phyloP scores from a whole-genome alignment of 2,113 vertebrate genomes.

The Bos taurus region DNA sequence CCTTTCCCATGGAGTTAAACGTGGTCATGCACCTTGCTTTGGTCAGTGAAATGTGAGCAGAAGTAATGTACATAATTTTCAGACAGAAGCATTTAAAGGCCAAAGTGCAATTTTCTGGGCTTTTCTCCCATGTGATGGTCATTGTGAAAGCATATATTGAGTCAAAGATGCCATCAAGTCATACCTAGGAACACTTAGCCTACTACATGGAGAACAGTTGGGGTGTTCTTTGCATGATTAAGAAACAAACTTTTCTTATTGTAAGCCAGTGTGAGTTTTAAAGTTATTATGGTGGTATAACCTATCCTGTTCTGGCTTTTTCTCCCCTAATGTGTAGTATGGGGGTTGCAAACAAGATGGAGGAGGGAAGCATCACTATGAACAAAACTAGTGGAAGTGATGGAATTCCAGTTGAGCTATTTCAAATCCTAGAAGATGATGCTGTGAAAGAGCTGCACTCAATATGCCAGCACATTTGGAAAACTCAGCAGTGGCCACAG shows the following conservation, averaged over 20 bases:
- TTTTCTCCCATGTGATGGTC: not conserved
- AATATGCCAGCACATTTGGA: not conserved
- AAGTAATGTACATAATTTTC: not conserved
- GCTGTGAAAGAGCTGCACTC: not conserved
- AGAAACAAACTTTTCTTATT: not conserved
- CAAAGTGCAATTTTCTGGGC: not conserved
- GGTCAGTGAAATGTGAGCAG: not conserved
- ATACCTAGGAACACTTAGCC: not conserved
- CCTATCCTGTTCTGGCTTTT: not conserved
- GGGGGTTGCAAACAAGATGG: not conserved
- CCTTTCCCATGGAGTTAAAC: not conserved
- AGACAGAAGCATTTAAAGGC: not conserved
- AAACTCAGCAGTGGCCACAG: not conserved
- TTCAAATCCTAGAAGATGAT: not conserved
- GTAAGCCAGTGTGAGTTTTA: not conserved
- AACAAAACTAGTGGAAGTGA: not conserved
- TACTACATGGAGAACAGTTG: not conserved
- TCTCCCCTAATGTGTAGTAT: not conserved
- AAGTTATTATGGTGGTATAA: not conserved
- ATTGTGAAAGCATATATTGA: not conserved
- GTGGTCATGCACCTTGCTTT: not conserved
- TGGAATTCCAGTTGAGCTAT: not conserved
- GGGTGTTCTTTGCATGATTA: not conserved
- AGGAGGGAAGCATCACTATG: not conserved
- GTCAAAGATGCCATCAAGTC: not conserved